phyloP scores from a whole-genome alignment of 2,888 invertebrate genomes.

The Bibio marci region DNA sequence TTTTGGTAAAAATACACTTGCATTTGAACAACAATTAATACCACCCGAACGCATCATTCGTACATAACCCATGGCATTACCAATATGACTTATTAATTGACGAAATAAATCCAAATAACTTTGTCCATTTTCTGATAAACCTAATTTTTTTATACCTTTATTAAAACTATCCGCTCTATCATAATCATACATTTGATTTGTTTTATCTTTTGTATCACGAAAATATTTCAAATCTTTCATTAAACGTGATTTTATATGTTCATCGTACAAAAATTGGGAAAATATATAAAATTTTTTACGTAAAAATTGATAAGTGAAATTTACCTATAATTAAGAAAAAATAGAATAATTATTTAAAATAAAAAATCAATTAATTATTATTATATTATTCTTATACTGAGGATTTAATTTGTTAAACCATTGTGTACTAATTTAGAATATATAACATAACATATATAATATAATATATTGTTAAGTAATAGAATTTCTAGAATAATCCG shows the following conservation, averaged over 20 bases:
- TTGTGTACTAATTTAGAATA: no score
- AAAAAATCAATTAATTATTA: constrained; percentile 5
- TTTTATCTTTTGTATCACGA: constrained; percentile 50
- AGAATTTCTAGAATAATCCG: no score
- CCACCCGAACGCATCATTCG: constrained; percentile 87
- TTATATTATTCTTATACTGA: not conserved
- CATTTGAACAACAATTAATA: constrained; percentile 78
- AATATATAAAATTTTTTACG: constrained; percentile 84
- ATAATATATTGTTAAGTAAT: no score
- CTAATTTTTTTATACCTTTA: constrained; percentile 74
- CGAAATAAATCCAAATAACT: constrained; percentile 90
- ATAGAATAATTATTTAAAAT: not conserved
- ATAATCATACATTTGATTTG: constrained; percentile 56
- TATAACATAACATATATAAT: no score
- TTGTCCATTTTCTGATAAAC: constrained; percentile 59
- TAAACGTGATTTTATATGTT: constrained; percentile 88
- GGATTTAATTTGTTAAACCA: no score
- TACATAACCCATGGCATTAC: constrained; percentile 92
- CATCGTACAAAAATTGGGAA: constrained; percentile 94
- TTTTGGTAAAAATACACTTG: constrained; percentile 76
- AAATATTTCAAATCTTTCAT: constrained; percentile 76
- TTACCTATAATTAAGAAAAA: constrained; percentile 31
- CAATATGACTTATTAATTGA: constrained; percentile 82
- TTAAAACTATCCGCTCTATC: constrained; percentile 90
- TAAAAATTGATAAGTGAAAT: constrained; percentile 86